Evolutionary conservation across 2,113 vertebrate genomes (phyloP).

Genomic region (Eurypyga helias): DNA sequence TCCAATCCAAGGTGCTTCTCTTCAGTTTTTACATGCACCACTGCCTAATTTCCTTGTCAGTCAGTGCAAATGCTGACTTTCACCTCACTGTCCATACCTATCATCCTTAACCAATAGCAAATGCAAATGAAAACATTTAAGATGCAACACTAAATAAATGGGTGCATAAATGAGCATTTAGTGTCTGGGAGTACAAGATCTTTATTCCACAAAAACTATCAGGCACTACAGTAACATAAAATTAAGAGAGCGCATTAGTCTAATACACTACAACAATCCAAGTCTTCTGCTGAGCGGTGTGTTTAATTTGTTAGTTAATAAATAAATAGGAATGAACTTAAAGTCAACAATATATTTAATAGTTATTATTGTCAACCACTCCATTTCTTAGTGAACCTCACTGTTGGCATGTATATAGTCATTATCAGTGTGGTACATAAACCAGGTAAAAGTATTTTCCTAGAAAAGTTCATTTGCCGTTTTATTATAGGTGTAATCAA

Average conservation of each 20-base stretch:
- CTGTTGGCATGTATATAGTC: neutral
- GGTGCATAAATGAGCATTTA: neutral
- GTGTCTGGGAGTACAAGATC: neutral
- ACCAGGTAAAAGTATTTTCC: neutral
- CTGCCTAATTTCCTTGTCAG: neutral
- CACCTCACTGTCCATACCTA: neutral
- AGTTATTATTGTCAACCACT: neutral
- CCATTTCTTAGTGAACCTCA: neutral
- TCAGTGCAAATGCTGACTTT: neutral
- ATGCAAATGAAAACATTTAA: neutral
- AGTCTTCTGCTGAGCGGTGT: neutral
- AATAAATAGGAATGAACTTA: neutral
- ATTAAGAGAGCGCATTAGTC: no score
- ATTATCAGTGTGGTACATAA: neutral
- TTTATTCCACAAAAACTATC: neutral
- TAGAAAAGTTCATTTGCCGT: neutral
- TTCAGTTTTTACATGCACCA: neutral
- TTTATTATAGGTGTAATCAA: neutral
- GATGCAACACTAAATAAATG: neutral
- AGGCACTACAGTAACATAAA: neutral
- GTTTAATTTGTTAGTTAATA: neutral
- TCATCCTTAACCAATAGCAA: neutral
- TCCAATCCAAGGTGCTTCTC: neutral
- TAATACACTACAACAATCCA: neutral
- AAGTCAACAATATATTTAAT: neutral